Evolutionary conservation across 2,797 vertebrate species (phyloP).

Genomic region (Dendrocincla fuliginosa): DNA sequence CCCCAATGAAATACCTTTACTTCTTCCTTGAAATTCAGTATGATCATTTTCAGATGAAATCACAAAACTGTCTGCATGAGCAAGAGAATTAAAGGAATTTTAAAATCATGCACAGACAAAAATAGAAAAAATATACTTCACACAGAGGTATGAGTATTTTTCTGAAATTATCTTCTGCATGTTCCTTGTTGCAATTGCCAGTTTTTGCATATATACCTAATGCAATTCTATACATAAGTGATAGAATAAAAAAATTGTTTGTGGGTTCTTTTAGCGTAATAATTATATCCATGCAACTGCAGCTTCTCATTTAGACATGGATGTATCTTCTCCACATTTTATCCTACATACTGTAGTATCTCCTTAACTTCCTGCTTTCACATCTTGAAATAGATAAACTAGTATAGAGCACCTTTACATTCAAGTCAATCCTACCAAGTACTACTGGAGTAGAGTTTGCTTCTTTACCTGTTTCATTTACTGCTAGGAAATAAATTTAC

Average conservation of each 20-base stretch:
- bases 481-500: neutral
- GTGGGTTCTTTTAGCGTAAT: neutral
- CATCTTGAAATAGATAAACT: neutral
- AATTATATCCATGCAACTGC: neutral
- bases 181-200: neutral
- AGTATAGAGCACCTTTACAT: fast-evolving
- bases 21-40: neutral
- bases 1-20: neutral
- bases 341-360: neutral
- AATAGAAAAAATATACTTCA: neutral
- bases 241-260: neutral
- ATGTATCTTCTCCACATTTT: neutral
- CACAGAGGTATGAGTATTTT: neutral
- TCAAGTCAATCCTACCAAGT: neutral
- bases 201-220: neutral
- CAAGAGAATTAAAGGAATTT: neutral
- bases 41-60: neutral
- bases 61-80: neutral
- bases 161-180: neutral
- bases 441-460: neutral
- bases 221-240: neutral
- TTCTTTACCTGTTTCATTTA: neutral
- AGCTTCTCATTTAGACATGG: neutral
- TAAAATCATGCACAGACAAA: neutral
- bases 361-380: neutral